These are phyloP conservation scores for Anguilla anguilla DNA, from an alignment of 2,797 vertebrate genomes.

Conservation along the genomic window DNA sequence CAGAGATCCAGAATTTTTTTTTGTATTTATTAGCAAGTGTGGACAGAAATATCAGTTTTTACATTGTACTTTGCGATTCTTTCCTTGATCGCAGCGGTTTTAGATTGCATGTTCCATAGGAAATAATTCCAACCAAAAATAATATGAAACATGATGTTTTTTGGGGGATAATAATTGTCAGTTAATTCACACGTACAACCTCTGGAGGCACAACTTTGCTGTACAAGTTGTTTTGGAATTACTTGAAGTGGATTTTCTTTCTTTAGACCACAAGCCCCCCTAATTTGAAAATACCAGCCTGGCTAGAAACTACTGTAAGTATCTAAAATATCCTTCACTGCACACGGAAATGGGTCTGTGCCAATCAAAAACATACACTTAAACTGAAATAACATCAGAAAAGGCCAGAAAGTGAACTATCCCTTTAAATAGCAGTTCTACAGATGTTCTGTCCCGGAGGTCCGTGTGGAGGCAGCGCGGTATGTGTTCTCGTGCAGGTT, in stretches of 20 bases:
- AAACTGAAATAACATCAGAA: background rate
- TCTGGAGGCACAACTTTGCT: background rate
- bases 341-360: background rate
- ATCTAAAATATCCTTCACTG: background rate
- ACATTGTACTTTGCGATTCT: background rate
- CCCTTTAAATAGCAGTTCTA: background rate
- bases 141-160: background rate
- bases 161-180: background rate
- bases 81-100: background rate
- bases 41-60: background rate
- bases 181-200: background rate
- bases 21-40: background rate
- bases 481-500: background rate
- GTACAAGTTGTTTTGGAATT: background rate
- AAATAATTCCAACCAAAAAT: too few species aligned
- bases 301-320: background rate
- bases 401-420: background rate
- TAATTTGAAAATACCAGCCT: background rate
- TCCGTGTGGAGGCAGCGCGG: background rate
- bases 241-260: background rate
- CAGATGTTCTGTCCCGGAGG: slow-evolving; percentile 5
- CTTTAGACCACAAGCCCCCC: background rate
- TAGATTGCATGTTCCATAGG: background rate
- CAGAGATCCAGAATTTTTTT: too few species aligned
- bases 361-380: background rate